Conservation (phyloP, 2,888 invertebrate species). For the Clunio marinus region DNA sequence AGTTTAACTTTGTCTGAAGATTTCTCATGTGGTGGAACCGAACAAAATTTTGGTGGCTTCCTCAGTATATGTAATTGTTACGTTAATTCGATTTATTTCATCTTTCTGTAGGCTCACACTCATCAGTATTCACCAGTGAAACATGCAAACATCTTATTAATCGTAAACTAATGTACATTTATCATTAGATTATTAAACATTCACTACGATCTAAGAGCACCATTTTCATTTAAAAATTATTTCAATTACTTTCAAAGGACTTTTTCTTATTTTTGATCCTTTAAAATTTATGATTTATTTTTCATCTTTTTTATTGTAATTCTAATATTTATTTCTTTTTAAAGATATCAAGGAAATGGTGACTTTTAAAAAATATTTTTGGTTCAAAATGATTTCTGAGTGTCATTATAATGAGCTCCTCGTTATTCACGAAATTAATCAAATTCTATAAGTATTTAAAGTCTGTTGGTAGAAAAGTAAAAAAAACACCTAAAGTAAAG, state of each 20-base stretch:
- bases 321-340: too few species aligned
- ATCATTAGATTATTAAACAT: constrained; percentile 12
- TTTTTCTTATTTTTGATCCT: too few species aligned
- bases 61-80: constrained; percentile 6
- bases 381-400: constrained; percentile 14
- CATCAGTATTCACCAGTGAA: neutral
- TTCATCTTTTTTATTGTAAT: too few species aligned
- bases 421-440: neutral
- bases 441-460: neutral
- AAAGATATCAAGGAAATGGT: constrained; percentile 7
- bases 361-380: constrained; percentile 22
- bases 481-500: constrained; percentile 13
- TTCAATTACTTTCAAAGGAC: too few species aligned
- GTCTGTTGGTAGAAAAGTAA: constrained; percentile 11
- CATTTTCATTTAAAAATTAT: constrained; percentile 28
- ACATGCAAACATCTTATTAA: too few species aligned
- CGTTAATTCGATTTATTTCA: neutral
- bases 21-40: constrained; percentile 28
- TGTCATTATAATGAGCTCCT: neutral
- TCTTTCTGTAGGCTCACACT: neutral
- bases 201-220: constrained; percentile 33
- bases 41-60: constrained; percentile 39
- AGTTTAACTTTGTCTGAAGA: neutral
- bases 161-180: constrained; percentile 35
- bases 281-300: too few species aligned